phyloP scores from a whole-genome alignment of 2,113 vertebrate species.

The Pyxicephalus adspersus region DNA sequence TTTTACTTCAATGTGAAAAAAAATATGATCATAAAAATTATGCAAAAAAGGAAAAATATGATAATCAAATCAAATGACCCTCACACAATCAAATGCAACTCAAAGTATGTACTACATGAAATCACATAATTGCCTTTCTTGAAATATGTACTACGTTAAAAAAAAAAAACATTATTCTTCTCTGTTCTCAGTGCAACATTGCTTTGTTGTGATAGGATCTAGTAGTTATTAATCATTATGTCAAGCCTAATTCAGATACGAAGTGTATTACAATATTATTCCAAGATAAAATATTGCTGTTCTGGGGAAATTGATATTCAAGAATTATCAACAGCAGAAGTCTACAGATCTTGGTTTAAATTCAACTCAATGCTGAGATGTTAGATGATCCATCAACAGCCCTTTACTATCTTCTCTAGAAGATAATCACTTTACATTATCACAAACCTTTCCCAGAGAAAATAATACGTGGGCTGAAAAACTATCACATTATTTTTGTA shows the following conservation, averaged over 20 bases:
- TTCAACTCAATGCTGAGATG: neutral
- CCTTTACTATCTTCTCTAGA: no score
- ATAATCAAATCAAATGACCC: no score
- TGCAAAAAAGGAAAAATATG: neutral
- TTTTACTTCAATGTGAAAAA: no score
- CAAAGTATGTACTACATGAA: neutral
- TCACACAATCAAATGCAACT: neutral
- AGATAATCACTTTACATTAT: no score
- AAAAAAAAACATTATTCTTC: neutral
- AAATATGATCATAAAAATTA: neutral
- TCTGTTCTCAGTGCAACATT: neutral
- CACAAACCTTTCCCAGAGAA: neutral
- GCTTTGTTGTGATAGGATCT: neutral
- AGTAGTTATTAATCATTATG: constrained; percentile 43
- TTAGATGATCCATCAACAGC: no score
- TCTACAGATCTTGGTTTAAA: neutral
- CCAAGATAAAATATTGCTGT: constrained; percentile 17
- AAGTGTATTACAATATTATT: constrained; percentile 1
- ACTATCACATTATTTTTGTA: neutral
- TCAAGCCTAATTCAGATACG: constrained; percentile 16
- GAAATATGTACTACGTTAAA: neutral
- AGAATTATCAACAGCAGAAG: constrained; percentile 2
- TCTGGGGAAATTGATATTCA: neutral
- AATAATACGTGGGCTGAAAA: neutral
- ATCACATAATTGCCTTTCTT: neutral